Evolutionary conservation across 2,797 vertebrate genomes (phyloP).

Genomic region (Chrysolophus pictus): DNA sequence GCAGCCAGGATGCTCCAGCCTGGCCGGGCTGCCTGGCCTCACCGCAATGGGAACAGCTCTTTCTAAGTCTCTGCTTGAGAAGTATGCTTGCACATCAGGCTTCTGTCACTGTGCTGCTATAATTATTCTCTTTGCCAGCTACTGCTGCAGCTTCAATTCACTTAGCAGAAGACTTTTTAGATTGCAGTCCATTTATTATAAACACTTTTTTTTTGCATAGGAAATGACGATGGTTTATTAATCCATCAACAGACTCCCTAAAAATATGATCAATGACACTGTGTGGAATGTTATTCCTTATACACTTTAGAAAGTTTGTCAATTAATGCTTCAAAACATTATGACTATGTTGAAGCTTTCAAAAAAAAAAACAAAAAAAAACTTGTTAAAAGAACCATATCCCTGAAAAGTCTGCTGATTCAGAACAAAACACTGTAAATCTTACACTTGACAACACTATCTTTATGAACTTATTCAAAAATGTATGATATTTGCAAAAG

Average conservation of each 20-base stretch:
- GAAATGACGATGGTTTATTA: constrained; percentile 77
- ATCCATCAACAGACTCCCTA: constrained; percentile 78
- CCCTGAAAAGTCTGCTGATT: constrained; percentile 61
- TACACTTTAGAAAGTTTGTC: constrained; percentile 71
- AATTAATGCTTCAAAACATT: constrained; percentile 73
- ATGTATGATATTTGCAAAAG: constrained; percentile 60
- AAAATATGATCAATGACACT: constrained; percentile 74
- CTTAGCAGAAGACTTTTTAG: constrained; percentile 74
- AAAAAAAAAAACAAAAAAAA: constrained; percentile 26
- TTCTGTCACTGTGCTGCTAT: constrained; percentile 13
- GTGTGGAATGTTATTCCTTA: constrained; percentile 76
- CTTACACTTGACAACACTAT: constrained; percentile 59
- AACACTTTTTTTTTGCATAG: constrained; percentile 67
- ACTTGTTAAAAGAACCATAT: constrained; percentile 10
- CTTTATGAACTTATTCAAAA: constrained; percentile 63
- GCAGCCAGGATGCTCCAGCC: not conserved
- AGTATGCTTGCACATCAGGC: constrained; percentile 3
- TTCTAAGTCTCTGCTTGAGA: constrained; percentile 16
- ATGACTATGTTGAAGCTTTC: constrained; percentile 49
- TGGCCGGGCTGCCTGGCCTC: not conserved
- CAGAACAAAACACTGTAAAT: constrained; percentile 72
- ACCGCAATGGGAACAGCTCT: not conserved
- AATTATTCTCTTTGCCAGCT: constrained; percentile 62
- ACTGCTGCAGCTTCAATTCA: constrained; percentile 71
- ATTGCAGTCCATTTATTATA: constrained; percentile 77